phyloP scores from a whole-genome alignment of 2,113 vertebrate genomes.

The Cyphomyrus plagiostoma region DNA sequence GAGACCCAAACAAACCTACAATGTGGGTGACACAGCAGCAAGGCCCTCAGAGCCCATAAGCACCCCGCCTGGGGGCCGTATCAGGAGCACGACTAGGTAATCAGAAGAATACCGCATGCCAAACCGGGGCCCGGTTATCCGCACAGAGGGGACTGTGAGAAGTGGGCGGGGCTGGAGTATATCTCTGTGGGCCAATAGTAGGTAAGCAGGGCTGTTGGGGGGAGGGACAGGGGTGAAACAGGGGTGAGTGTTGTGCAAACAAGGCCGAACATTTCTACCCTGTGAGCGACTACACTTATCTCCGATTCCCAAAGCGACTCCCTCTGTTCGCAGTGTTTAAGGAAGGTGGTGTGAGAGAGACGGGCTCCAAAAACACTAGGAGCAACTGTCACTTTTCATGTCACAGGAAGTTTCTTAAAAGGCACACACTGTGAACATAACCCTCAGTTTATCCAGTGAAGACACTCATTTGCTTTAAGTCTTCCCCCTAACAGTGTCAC shows the following conservation, averaged over 20 bases:
- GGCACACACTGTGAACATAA: not conserved
- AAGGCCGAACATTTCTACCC: not conserved
- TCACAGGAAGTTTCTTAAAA: not conserved
- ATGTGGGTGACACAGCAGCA: not conserved
- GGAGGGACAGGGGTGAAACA: not conserved
- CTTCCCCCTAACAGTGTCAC: conserved; percentile 33
- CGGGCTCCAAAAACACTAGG: not conserved
- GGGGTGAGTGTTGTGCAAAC: not conserved
- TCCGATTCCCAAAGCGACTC: not conserved
- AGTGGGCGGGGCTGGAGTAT: not conserved
- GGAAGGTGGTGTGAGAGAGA: not conserved
- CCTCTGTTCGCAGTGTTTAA: not conserved
- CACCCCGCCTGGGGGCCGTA: not conserved
- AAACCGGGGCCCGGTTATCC: not conserved
- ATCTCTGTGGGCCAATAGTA: not conserved
- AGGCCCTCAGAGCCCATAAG: not conserved
- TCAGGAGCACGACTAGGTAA: not conserved
- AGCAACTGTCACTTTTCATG: not conserved
- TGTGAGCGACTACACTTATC: not conserved
- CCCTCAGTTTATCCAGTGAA: not conserved
- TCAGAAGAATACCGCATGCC: not conserved
- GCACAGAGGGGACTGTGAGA: not conserved
- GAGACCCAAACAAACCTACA: not conserved
- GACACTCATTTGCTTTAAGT: not conserved
- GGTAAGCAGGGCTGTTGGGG: not conserved